Conservation (phyloP, 2,113 vertebrate species). For the Brevimyrus niger region DNA sequence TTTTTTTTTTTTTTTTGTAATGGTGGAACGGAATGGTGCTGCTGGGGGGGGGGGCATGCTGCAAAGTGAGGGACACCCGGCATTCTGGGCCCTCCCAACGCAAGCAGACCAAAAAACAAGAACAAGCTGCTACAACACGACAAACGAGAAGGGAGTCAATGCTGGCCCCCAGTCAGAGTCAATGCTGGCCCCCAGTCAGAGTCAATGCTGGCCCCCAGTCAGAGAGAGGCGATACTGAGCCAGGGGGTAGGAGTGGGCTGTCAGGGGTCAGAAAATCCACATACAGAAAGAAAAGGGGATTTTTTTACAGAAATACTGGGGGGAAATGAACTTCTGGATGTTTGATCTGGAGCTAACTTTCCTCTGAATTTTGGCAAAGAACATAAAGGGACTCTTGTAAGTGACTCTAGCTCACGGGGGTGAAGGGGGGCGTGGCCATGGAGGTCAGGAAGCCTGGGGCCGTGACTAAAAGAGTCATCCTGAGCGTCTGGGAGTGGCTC, state of each 20-base stretch:
- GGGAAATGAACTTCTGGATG: too few relatives aligned
- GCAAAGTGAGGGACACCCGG: constrained; percentile 10
- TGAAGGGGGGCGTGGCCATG: neutral
- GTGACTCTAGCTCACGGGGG: neutral
- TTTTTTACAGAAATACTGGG: neutral
- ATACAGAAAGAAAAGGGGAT: neutral
- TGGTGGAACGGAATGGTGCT: neutral
- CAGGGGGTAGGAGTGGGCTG: neutral
- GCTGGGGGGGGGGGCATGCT: constrained; percentile 34
- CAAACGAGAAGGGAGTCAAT: neutral
- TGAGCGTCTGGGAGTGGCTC: neutral
- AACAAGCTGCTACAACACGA: neutral
- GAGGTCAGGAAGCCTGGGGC: neutral
- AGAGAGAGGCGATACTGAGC: neutral
- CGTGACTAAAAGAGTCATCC: constrained; percentile 13
- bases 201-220: neutral
- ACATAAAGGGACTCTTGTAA: neutral
- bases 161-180: neutral
- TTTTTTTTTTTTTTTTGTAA: neutral
- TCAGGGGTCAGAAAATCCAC: neutral
- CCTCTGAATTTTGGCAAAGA: neutral
- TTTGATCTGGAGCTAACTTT: neutral
- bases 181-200: neutral
- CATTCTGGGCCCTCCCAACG: constrained; percentile 24
- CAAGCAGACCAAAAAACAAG: neutral